Conservation (phyloP, 2,888 invertebrate species). For the Habrosyne pyritoides region DNA sequence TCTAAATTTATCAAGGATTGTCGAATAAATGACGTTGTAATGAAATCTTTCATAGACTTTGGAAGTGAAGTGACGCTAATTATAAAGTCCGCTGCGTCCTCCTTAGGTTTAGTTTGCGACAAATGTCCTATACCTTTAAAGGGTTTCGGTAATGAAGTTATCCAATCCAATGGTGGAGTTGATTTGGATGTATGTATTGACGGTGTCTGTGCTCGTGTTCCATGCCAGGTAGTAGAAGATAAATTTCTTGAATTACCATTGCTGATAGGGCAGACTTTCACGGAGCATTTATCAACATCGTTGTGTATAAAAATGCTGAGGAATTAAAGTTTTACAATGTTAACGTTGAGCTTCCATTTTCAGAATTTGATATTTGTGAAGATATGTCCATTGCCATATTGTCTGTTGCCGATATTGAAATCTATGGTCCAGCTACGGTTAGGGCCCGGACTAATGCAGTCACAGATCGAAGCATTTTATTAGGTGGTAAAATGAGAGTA, state of each 20-base stretch:
- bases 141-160: not conserved
- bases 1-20: no score
- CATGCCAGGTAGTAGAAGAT: constrained; percentile 20
- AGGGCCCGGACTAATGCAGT: not conserved
- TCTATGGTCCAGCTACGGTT: not conserved
- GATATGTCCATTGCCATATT: not conserved
- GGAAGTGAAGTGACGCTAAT: constrained; percentile 1
- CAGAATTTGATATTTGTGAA: not conserved
- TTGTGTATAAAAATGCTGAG: constrained; percentile 15
- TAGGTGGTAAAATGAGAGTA: not conserved
- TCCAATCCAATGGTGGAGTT: not conserved
- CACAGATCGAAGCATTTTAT: not conserved
- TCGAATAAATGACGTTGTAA: no score
- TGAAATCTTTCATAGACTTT: not conserved
- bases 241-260: constrained; percentile 16
- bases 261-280: constrained; percentile 19
- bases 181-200: constrained; percentile 8
- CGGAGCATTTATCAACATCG: constrained; percentile 22
- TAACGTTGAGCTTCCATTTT: not conserved
- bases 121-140: not conserved
- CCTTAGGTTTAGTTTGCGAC: not conserved
- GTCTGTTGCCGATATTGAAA: not conserved
- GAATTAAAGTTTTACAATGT: constrained; percentile 4
- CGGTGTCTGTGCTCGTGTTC: constrained; percentile 14
- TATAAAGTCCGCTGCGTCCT: not conserved